A percentile compares a stretch with the other conserved stretches of the same genome.
phyloP scores from a whole-genome alignment of 2,888 invertebrate genomes.

The Blomia tropicalis region DNA sequence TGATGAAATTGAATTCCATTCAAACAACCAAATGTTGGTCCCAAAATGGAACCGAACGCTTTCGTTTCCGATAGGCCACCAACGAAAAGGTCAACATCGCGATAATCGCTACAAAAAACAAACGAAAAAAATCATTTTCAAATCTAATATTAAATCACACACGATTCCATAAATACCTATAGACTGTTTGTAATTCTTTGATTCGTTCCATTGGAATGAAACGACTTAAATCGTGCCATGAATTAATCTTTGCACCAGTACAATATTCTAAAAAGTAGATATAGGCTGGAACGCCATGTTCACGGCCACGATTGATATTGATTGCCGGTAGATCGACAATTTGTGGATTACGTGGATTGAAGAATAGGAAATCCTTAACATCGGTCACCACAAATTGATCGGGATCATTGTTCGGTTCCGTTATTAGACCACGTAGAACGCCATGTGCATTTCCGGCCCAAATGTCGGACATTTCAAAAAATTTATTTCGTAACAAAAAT shows the following conservation, averaged over 20 bases:
- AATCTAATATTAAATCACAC: background rate
- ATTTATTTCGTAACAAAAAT: slow-evolving; percentile 22
- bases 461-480: slow-evolving; percentile 26
- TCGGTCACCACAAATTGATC: slow-evolving; percentile 24
- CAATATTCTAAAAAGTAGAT: slow-evolving; percentile 25
- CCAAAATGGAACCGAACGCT: slow-evolving; percentile 22
- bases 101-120: slow-evolving; percentile 4
- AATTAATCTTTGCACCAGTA: slow-evolving; percentile 16
- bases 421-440: slow-evolving; percentile 17
- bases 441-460: slow-evolving; percentile 23
- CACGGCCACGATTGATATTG: slow-evolving; percentile 24
- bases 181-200: slow-evolving; percentile 12
- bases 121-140: background rate
- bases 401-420: slow-evolving; percentile 19
- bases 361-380: slow-evolving; percentile 25
- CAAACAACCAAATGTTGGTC: slow-evolving; percentile 22
- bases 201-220: slow-evolving; percentile 22
- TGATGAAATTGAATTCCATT: slow-evolving; percentile 24
- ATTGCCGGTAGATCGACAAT: slow-evolving; percentile 22
- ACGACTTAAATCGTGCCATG: slow-evolving; percentile 21
- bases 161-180: slow-evolving; percentile 1
- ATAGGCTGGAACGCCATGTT: slow-evolving; percentile 26
- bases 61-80: slow-evolving; percentile 19
- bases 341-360: slow-evolving; percentile 22
- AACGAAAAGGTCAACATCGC: slow-evolving; percentile 22